Base-by-base conservation (phyloP, 2,113 vertebrate species). In the Dasyurus viverrinus region DNA sequence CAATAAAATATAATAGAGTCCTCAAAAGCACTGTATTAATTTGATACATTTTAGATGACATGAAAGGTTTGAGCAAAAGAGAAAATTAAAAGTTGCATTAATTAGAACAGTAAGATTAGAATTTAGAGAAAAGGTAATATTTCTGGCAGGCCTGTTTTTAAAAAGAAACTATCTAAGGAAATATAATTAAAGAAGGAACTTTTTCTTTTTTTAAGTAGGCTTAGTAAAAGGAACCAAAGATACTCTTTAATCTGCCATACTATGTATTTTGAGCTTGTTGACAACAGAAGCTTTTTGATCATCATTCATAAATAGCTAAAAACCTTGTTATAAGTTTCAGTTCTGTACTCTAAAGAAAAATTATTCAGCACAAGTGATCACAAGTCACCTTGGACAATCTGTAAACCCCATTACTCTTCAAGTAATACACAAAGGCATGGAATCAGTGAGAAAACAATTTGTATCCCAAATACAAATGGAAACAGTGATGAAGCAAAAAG, bases 251-350 rank as follows among this genome's bases (percentile, higher is more conserved):
- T 91, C 97, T 0, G 60, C 92, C 96, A 94, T 97, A 60, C 60
- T 92, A 93, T 95, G 14, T n/a, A 76, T 98, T 97, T 95, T 96
- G 96, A 95, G 53, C 93, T 94, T 97, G 93, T 93, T 98, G 94
- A 98, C 95, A 97, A 97, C 96, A 97, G 97, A 97, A 97, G 93
- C 93, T 95, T 98, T 98, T 98, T 97, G 98, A 97, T 96, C 98
- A 98, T 96, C 97, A 94, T 84, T 94, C 84, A 97, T 90, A 97
- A 96, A 96, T 92, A 93, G 52, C 47, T 84, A 22, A 42, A 91
- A 95, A 93, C 53, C 89, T 93, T 93, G 89, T 60, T 96, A 93
- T 94, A 27, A 53, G 91, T 95, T 98, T 96, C 95, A 96, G 76
- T 91, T 92, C n/a, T 27, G 12, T 96, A 94, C 92, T 95, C 94